Percentiles rank a stretch among this genome's conserved stretches.
Conservation (phyloP, 2,888 invertebrate genomes). For the Oasisia sp. region DNA sequence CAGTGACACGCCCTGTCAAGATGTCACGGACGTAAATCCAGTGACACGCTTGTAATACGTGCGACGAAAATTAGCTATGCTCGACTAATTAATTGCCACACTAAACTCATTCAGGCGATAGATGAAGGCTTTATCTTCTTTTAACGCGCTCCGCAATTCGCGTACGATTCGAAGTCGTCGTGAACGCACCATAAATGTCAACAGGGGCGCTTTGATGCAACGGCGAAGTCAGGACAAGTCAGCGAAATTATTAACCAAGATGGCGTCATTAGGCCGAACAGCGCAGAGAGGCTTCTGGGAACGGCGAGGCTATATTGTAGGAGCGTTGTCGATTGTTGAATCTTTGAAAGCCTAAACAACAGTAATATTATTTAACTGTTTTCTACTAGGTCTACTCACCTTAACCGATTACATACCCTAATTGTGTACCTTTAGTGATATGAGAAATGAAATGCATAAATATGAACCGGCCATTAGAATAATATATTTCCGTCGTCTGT, state of each 20-base stretch:
- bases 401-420: too few relatives aligned
- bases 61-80: slow-evolving; percentile 13
- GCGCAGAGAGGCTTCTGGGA: neutral
- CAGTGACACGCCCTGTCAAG: neutral
- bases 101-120: neutral
- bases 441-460: too few relatives aligned
- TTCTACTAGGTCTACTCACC: too few relatives aligned
- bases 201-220: neutral
- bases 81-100: slow-evolving; percentile 10
- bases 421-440: too few relatives aligned
- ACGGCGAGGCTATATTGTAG: neutral
- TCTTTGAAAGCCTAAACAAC: too few relatives aligned
- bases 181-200: neutral
- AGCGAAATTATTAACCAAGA: neutral
- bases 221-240: neutral
- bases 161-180: slow-evolving; percentile 6
- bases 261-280: neutral
- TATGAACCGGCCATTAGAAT: too few relatives aligned
- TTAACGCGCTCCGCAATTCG: neutral
- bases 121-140: slow-evolving; percentile 17
- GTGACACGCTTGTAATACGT: slow-evolving; percentile 4
- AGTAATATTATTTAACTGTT: too few relatives aligned
- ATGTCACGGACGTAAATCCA: neutral
- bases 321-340: too few relatives aligned
- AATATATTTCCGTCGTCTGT: too few relatives aligned